Base-by-base conservation (phyloP, 2,113 vertebrate genomes). In the Jaculus jaculus region DNA sequence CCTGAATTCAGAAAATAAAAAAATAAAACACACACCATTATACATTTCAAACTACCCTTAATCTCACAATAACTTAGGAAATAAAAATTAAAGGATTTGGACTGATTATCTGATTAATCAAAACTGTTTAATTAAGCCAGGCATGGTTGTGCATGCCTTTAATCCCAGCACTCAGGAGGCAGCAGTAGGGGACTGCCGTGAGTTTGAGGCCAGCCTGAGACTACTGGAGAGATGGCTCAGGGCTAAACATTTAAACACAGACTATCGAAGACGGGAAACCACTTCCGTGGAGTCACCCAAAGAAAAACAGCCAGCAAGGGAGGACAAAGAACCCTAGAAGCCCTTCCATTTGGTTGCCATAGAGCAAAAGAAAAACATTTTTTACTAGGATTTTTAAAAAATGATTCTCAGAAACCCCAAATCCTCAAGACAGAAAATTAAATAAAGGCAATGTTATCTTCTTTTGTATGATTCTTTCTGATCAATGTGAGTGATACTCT, bases 1-100 rank as follows among this genome's bases (percentile, higher is more conserved):
- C 74, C 47, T 85, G 12, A 86, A 93, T 24, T 94, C 42, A 75
- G 73, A 95, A 93, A 81, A 80, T 60, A 60, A 87, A 72, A 85
- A 90, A 78, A 37, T 2, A 34, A 69, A 15, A 18, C 8, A 24
- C 21, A 92, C 2, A 89, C 17, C 58, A 84, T 34, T 77, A 69
- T 5, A 32, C 18, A 77, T 60, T 80, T 84, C 92, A 92, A 92
- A 81, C 61, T 72, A 84, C 4, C 74, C 7, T 71, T 24, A 65
- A 69, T 6, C 7, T 74, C 60, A 28, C 7, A 83, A 84, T 32
- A 80, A 90, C 30, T 91, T 58, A 83, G 42, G 72, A 78, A 80
- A 91, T 65, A 47, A 89, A 89, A 95, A 82, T 42, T 37, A 58
- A 90, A 93, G 91, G 9, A 34, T 39, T 26, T 87, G 37, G 69